Conservation (phyloP, 2,797 vertebrate genomes). For the Aldrovandia affinis region DNA sequence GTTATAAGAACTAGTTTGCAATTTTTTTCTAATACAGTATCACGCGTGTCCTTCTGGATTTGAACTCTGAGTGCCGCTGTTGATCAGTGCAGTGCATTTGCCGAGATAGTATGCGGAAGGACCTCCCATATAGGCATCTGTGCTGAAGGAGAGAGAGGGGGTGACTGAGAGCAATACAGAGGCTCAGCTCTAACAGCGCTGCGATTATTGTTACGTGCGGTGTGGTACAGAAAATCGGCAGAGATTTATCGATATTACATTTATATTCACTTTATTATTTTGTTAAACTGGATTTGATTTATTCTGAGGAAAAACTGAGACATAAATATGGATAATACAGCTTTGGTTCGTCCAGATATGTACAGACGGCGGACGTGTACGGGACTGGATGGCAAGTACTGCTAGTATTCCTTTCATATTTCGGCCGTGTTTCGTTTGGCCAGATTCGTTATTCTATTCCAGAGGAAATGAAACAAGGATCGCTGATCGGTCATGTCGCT, state of each 20-base stretch:
- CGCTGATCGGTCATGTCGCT: slow-evolving; percentile 80
- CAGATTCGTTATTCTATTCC: slow-evolving; percentile 83
- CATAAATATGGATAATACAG: neutral
- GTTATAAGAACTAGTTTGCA: no score
- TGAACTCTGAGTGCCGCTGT: slow-evolving; percentile 41
- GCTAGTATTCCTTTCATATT: neutral
- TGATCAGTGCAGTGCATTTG: slow-evolving; percentile 28
- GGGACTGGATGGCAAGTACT: slow-evolving; percentile 21
- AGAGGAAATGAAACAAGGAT: slow-evolving; percentile 81
- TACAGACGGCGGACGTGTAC: neutral
- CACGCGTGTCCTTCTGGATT: neutral
- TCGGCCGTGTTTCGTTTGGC: slow-evolving; percentile 43
- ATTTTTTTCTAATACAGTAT: neutral
- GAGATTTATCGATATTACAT: neutral
- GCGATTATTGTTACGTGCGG: neutral
- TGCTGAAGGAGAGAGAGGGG: neutral
- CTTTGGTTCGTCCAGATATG: neutral
- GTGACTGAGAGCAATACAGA: neutral
- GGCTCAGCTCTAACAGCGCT: neutral
- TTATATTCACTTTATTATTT: neutral
- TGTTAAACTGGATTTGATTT: neutral
- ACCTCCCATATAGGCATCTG: neutral
- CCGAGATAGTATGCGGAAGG: slow-evolving; percentile 9
- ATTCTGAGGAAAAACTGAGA: neutral
- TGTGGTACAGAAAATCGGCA: no score